Percentiles rank a stretch among this genome's conserved stretches.
These are phyloP conservation scores for Macrochelys suwanniensis DNA, from an alignment of 2,797 vertebrate genomes.

Conservation along the genomic window DNA sequence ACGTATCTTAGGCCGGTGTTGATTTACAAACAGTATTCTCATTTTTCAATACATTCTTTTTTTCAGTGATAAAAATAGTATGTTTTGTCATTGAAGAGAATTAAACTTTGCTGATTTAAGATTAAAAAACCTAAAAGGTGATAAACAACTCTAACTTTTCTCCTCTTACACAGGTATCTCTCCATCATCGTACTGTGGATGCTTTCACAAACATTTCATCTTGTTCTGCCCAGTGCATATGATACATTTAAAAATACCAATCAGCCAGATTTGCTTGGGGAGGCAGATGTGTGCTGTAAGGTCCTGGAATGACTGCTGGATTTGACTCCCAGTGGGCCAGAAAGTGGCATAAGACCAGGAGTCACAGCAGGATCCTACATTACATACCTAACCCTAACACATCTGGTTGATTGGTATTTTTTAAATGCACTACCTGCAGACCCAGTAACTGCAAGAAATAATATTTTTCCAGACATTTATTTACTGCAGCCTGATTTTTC, in stretches of 20 bases:
- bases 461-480: neutral
- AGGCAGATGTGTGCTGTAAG: neutral
- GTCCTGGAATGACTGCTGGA: neutral
- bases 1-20: neutral
- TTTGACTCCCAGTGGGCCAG: neutral
- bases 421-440: rapidly evolving
- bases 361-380: neutral
- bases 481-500: neutral
- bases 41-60: neutral
- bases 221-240: rapidly evolving
- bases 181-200: rapidly evolving
- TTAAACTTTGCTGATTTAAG: rapidly evolving
- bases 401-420: neutral
- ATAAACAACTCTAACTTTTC: rapidly evolving
- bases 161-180: rapidly evolving
- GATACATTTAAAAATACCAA: neutral
- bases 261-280: rapidly evolving
- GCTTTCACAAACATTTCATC: rapidly evolving
- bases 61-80: rapidly evolving
- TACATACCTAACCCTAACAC: neutral
- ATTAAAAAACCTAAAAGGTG: neutral
- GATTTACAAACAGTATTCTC: rapidly evolving
- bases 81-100: neutral
- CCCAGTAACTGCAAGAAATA: neutral
- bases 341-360: neutral